Evolutionary conservation across 1,140 invertebrate genomes (phyloP), one percentile per base, ranked within the genome.

Genomic region (Coptotermes formosanus): DNA sequence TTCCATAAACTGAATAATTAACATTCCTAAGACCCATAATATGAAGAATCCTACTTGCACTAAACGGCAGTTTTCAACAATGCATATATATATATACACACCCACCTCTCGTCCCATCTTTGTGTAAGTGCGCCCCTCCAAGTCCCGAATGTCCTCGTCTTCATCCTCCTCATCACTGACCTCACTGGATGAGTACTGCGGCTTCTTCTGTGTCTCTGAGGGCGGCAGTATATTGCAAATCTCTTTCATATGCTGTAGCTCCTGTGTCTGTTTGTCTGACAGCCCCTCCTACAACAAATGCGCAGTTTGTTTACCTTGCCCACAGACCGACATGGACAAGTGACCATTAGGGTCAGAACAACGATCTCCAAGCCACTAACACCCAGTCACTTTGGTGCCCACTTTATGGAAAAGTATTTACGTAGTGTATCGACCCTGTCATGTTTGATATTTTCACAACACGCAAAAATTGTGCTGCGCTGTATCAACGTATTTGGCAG

Each of bases 81-180:
- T 7, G 45, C 45, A 48, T 7, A 48, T 48, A 48, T 48, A 3
- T 16, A 48, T 48, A 12, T 48, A 7, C 11, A 9, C 21, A 87
- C 88, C 90, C 90, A 97, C 96, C 94, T 97, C 96, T 86, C 94
- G 91, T 87, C 96, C 96, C 88, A 93, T 93, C 45, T 95, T 94
- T 6, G 95, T 95, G 87, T 94, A 93, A 52, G 95, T 96, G 87
- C 95, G 94, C 85, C 96, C 96, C 89, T 96, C 95, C 88, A 96
- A 89, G 82, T 96, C 94, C 43, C 95, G 92, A 48, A 94, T 94
- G 88, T 97, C 95, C 87, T 94, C 93, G 86, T 96, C 94, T 87
- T 94, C 93, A 86, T 96, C 94, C 21, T 95, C 95, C 19, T 95
- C 95, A 48, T 89, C 89, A 83, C 88, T 88, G 59, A 90, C 90